These are phyloP conservation scores for Hypena proboscidalis DNA, from an alignment of 2,888 invertebrate species.

Conservation along the genomic window DNA sequence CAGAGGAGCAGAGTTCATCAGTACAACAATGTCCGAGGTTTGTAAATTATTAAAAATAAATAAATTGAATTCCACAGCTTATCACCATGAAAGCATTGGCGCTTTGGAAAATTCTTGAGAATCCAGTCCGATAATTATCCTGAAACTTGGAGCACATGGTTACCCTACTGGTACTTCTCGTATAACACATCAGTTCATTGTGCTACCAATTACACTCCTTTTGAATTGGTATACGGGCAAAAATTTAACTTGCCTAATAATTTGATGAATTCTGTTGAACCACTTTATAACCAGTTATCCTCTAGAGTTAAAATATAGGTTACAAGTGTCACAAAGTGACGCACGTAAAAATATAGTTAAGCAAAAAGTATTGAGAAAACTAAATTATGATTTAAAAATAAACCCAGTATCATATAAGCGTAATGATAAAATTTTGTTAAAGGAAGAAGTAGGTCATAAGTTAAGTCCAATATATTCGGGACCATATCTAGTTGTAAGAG, in stretches of 20 bases:
- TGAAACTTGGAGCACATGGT: not conserved
- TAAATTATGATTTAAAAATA: not conserved
- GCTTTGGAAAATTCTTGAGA: not conserved
- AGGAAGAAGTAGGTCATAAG: constrained; percentile 1
- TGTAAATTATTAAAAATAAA: constrained; percentile 8
- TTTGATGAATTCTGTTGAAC: not conserved
- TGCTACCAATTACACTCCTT: too few species aligned
- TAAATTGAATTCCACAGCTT: constrained; percentile 2
- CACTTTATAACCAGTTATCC: constrained; percentile 5
- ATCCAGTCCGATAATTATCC: not conserved
- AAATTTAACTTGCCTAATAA: not conserved
- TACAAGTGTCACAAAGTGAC: constrained; percentile 1
- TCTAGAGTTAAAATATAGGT: constrained; percentile 9
- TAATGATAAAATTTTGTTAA: not conserved
- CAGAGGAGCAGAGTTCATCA: constrained; percentile 6
- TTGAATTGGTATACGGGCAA: too few species aligned
- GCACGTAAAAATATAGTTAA: not conserved
- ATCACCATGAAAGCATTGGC: too few species aligned
- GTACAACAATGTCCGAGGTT: constrained; percentile 1
- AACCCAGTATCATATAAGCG: not conserved
- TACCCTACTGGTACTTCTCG: too few species aligned
- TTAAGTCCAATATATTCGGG: not conserved
- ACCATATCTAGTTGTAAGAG: constrained; percentile 2
- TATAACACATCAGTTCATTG: too few species aligned
- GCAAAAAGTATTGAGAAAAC: not conserved